These are phyloP conservation scores for Micrasema minimum DNA, from an alignment of 1,140 invertebrate species.

Conservation along the genomic window DNA sequence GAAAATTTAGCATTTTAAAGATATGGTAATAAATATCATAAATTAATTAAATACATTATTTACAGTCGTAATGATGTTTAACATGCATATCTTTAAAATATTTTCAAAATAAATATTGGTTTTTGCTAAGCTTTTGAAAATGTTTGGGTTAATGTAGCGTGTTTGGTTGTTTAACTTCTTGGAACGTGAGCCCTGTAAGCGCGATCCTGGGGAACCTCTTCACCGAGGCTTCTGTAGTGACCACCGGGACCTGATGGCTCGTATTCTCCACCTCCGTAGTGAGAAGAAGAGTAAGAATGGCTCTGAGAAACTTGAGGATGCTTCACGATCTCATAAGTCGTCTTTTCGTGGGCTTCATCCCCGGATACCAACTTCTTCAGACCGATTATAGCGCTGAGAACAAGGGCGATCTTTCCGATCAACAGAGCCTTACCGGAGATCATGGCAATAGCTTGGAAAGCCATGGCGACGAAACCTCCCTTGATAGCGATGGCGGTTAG, in stretches of 20 bases:
- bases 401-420: conserved; percentile 79
- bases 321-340: conserved; percentile 86
- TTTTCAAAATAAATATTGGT: background rate
- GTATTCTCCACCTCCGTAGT: conserved; percentile 75
- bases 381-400: conserved; percentile 79
- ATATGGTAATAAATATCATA: too few relatives aligned
- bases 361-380: conserved; percentile 78
- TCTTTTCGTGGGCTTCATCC: conserved; percentile 75
- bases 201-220: conserved; percentile 69
- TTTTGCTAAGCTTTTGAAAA: background rate
- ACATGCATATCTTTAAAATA: background rate
- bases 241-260: conserved; percentile 67
- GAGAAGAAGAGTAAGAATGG: conserved; percentile 79
- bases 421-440: conserved; percentile 79
- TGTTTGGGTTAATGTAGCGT: background rate
- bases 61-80: too few relatives aligned
- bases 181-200: conserved; percentile 67
- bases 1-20: too few relatives aligned
- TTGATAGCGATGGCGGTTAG: conserved; percentile 74
- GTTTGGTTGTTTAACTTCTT: conserved; percentile 32
- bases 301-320: conserved; percentile 82
- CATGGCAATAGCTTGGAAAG: conserved; percentile 78
- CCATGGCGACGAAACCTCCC: conserved; percentile 76
- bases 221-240: conserved; percentile 72
- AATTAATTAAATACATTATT: too few relatives aligned